phyloP scores from a whole-genome alignment of 2,113 vertebrate genomes.

The Lichenostomus cassidix region DNA sequence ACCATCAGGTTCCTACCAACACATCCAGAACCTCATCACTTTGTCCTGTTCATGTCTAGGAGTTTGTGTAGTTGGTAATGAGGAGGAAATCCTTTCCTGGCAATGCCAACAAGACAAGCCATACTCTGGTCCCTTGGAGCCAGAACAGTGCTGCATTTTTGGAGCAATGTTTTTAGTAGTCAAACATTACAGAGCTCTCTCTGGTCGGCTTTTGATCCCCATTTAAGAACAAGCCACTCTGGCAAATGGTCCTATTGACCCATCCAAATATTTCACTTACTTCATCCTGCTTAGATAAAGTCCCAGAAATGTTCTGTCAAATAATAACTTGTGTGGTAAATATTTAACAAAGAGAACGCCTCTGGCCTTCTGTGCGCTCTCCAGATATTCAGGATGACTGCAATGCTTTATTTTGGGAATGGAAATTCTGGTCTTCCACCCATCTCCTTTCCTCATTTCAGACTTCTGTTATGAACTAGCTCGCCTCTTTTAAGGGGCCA shows the following conservation, averaged over 20 bases:
- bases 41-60: neutral
- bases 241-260: constrained; percentile 22
- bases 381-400: neutral
- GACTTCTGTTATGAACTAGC: neutral
- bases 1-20: neutral
- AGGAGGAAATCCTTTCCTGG: neutral
- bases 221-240: constrained; percentile 20
- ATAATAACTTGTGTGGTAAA: constrained; percentile 19
- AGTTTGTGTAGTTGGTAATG: accelerated
- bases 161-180: constrained; percentile 33
- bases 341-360: constrained; percentile 47
- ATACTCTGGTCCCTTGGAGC: neutral
- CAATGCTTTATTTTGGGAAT: neutral
- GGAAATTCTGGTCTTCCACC: neutral
- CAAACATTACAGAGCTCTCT: neutral
- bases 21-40: neutral
- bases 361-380: accelerated
- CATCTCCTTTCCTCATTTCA: neutral
- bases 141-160: neutral
- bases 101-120: neutral
- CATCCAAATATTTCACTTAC: neutral
- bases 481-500: constrained; percentile 10
- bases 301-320: constrained; percentile 22
- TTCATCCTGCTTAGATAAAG: neutral
- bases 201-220: neutral